Percentiles rank a stretch among this genome's conserved stretches.
Evolutionary conservation across 2,888 invertebrate species (phyloP).

Genomic region (Cheilosia variabilis): DNA sequence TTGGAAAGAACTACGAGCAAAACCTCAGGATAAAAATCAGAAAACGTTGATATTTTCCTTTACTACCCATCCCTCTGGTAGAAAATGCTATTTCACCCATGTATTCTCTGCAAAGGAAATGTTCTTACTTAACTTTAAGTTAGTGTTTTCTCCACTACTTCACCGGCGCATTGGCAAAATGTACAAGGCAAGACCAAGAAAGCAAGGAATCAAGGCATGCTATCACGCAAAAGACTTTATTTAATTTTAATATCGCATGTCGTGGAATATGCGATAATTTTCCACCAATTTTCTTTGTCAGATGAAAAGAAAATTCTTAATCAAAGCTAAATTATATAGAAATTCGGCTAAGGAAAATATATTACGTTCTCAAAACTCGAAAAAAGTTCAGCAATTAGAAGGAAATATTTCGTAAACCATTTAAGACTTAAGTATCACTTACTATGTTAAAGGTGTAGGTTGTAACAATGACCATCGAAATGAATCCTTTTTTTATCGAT

Average conservation of each 20-base stretch:
- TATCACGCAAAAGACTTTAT: slow-evolving; percentile 79
- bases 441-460: no score
- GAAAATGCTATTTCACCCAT: slow-evolving; percentile 17
- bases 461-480: no score
- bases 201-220: slow-evolving; percentile 73
- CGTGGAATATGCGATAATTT: slow-evolving; percentile 56
- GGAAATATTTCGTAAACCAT: not conserved
- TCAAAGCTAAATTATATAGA: slow-evolving; percentile 7
- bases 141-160: slow-evolving; percentile 20
- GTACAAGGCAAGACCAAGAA: slow-evolving; percentile 1
- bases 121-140: slow-evolving; percentile 13
- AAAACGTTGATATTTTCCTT: slow-evolving; percentile 23
- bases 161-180: not conserved
- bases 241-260: slow-evolving; percentile 81
- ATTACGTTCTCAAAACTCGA: not conserved
- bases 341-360: not conserved
- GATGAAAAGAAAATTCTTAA: slow-evolving; percentile 5
- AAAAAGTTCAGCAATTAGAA: not conserved
- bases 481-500: no score
- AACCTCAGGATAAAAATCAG: slow-evolving; percentile 25
- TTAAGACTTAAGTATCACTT: not conserved
- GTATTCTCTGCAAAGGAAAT: slow-evolving; percentile 15
- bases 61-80: slow-evolving; percentile 15
- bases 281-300: slow-evolving; percentile 44
- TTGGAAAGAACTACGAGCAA: slow-evolving; percentile 17